Conservation (phyloP, 2,797 vertebrate species). For the Knipowitschia caucasica region DNA sequence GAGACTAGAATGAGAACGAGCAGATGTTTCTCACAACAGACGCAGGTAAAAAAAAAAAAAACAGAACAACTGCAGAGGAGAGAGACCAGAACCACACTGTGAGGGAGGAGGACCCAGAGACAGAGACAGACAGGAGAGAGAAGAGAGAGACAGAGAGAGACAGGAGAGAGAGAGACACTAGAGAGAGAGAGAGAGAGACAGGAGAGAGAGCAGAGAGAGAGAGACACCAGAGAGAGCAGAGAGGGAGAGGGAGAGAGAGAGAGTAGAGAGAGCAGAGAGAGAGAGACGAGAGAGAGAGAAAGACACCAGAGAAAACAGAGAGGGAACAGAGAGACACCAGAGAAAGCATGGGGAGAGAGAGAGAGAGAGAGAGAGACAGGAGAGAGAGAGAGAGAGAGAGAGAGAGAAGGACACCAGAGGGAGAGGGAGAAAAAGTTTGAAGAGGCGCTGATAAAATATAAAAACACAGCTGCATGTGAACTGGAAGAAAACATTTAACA, state of each 20-base stretch:
- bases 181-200: not conserved
- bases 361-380: not conserved
- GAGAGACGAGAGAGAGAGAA: too few relatives aligned
- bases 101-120: not conserved
- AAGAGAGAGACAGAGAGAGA: not conserved
- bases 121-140: not conserved
- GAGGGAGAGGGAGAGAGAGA: not conserved
- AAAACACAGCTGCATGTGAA: not conserved
- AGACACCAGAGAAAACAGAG: too few relatives aligned
- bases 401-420: not conserved
- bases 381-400: not conserved
- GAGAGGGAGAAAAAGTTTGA: not conserved
- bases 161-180: not conserved
- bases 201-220: not conserved
- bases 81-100: too few relatives aligned
- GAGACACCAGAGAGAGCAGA: not conserved
- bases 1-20: too few relatives aligned
- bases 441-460: not conserved
- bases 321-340: not conserved
- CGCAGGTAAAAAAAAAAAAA: too few relatives aligned
- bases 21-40: too few relatives aligned
- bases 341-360: not conserved
- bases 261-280: too few relatives aligned
- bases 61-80: too few relatives aligned
- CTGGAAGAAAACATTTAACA: not conserved